phyloP scores from a whole-genome alignment of 2,797 vertebrate genomes.

The Emys orbicularis region DNA sequence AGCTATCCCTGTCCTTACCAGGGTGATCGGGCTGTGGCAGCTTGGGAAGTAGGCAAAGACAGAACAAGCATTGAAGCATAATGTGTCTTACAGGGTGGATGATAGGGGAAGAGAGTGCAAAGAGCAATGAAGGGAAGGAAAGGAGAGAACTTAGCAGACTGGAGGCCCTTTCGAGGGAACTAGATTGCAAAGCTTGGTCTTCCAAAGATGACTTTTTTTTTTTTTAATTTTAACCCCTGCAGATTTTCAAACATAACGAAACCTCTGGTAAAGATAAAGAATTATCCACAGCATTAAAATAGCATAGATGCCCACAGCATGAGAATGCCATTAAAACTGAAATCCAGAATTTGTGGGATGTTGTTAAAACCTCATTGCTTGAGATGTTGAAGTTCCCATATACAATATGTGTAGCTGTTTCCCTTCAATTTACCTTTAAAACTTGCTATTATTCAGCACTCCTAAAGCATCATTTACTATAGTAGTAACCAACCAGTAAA shows the following conservation, averaged over 20 bases:
- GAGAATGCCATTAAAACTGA: background rate
- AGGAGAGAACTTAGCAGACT: background rate
- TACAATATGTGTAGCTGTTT: background rate
- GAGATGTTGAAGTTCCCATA: background rate
- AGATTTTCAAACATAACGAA: background rate
- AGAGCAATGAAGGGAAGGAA: background rate
- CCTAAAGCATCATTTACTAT: background rate
- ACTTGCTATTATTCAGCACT: background rate
- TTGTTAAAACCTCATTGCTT: background rate
- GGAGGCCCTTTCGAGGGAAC: background rate
- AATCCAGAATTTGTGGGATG: rapidly evolving
- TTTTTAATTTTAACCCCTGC: background rate
- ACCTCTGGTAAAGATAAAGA: background rate
- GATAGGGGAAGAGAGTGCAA: background rate
- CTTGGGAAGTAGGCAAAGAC: background rate
- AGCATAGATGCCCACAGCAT: background rate
- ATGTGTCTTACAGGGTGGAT: background rate
- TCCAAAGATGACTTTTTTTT: background rate
- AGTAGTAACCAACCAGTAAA: background rate
- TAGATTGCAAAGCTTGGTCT: background rate
- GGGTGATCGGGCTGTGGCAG: background rate
- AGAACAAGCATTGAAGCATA: background rate
- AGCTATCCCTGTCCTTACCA: background rate
- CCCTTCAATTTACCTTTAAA: background rate
- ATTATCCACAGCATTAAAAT: background rate